Percentiles rank a stretch among this genome's conserved stretches.
Evolutionary conservation across 2,888 invertebrate genomes (phyloP).

Genomic region (Gnatocerus cornutus): DNA sequence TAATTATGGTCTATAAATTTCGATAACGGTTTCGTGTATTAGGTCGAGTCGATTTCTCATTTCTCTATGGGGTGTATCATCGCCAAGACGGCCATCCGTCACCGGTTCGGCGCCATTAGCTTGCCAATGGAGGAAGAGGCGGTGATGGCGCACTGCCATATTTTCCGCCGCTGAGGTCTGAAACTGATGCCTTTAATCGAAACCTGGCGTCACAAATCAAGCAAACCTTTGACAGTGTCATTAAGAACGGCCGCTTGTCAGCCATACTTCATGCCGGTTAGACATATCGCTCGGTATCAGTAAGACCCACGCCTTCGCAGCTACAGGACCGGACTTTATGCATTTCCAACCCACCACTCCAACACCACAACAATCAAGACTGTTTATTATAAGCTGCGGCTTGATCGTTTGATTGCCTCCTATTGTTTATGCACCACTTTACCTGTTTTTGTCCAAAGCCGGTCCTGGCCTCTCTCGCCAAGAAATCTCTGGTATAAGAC

Average conservation of each 20-base stretch:
- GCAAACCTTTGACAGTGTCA: conserved; percentile 70
- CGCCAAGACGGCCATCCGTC: conserved; percentile 51
- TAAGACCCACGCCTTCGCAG: conserved; percentile 56
- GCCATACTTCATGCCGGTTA: conserved; percentile 68
- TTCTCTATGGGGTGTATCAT: conserved; percentile 42
- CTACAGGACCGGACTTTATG: conserved; percentile 53
- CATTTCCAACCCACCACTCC: conserved; percentile 4
- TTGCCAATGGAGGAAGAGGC: conserved; percentile 50
- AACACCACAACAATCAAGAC: not conserved
- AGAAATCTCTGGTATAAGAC: conserved; percentile 58
- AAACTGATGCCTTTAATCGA: conserved; percentile 71
- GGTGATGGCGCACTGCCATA: conserved; percentile 65
- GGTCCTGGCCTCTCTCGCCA: conserved; percentile 54
- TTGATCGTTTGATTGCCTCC: too few relatives aligned
- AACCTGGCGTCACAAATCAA: conserved; percentile 71
- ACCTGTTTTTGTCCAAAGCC: conserved; percentile 39
- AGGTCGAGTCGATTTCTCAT: conserved; percentile 24
- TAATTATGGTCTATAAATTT: conserved; percentile 23
- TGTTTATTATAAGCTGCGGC: not conserved
- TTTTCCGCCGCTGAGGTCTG: conserved; percentile 67
- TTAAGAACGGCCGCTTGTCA: conserved; percentile 71
- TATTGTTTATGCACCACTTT: not conserved
- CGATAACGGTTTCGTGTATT: conserved; percentile 17
- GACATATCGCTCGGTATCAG: conserved; percentile 65
- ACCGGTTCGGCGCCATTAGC: conserved; percentile 51